A percentile compares a stretch with the other conserved stretches of the same genome.
phyloP scores from a whole-genome alignment of 2,797 vertebrate species.

The Pseudomugil gertrudae region DNA sequence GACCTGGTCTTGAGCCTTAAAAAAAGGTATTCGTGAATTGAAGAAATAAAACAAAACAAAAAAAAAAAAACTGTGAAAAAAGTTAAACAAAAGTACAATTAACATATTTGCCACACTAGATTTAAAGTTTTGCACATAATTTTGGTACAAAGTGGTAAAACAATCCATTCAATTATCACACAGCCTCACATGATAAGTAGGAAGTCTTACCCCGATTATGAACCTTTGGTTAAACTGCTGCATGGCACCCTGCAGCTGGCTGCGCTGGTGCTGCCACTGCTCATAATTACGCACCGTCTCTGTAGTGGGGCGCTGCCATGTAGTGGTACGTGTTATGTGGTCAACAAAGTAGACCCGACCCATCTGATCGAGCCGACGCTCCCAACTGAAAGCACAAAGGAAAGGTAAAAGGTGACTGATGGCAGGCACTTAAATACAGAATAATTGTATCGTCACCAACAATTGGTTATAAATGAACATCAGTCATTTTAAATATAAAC shows the following conservation, averaged over 20 bases:
- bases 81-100: too few relatives aligned
- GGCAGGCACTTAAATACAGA: background rate
- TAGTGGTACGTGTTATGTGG: constrained; percentile 96
- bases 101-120: too few relatives aligned
- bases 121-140: too few relatives aligned
- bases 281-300: constrained; percentile 96
- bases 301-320: constrained; percentile 94
- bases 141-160: too few relatives aligned
- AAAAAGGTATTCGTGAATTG: constrained; percentile 5
- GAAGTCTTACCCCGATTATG: constrained; percentile 90
- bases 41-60: background rate
- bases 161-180: background rate
- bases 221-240: constrained; percentile 99
- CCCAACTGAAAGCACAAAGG: constrained; percentile 85
- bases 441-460: background rate
- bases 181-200: background rate
- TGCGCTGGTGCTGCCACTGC: constrained; percentile 97
- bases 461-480: background rate
- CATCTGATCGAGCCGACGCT: constrained; percentile 94
- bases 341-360: constrained; percentile 97
- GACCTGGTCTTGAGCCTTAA: constrained; percentile 88
- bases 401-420: background rate
- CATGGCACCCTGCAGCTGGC: constrained; percentile 96
- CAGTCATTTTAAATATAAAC: background rate
- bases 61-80: too few relatives aligned